A percentile compares a stretch with the other conserved stretches of the same genome.
These are phyloP conservation scores for Morone saxatilis DNA, from an alignment of 2,113 vertebrate genomes.

Conservation along the genomic window DNA sequence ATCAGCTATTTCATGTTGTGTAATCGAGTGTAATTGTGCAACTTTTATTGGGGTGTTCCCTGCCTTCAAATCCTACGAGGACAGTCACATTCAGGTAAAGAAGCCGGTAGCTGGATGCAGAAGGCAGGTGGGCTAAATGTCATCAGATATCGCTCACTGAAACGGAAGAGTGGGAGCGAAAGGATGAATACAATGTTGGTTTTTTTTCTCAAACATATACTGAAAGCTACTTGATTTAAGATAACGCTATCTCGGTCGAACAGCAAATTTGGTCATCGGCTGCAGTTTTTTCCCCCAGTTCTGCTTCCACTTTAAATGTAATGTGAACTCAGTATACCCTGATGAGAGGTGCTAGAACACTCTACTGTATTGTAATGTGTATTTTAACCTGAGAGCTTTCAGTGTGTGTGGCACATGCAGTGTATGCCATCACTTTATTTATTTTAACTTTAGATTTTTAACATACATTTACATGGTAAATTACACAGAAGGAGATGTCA, in stretches of 20 bases:
- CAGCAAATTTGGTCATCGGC: constrained; percentile 11
- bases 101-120: constrained; percentile 2
- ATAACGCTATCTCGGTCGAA: constrained; percentile 21
- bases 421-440: not conserved
- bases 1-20: constrained; percentile 32
- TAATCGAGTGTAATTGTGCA: constrained; percentile 25
- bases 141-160: constrained; percentile 46
- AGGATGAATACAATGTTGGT: constrained; percentile 7
- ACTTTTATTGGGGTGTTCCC: constrained; percentile 67
- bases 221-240: constrained; percentile 32
- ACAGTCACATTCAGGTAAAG: not conserved
- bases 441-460: not conserved
- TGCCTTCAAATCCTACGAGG: constrained; percentile 33
- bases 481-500: not conserved
- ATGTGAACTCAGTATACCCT: not conserved
- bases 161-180: constrained; percentile 31
- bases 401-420: not conserved
- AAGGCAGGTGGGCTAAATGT: constrained; percentile 52
- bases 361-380: too few relatives aligned
- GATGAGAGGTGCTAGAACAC: not conserved
- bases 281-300: constrained; percentile 47
- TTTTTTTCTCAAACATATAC: not conserved
- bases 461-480: too few relatives aligned
- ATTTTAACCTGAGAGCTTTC: not conserved
- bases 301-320: constrained; percentile 56